Percentiles rank a stretch among this genome's conserved stretches.
These are phyloP conservation scores for Clepsis dumicolana DNA, from an alignment of 2,888 invertebrate genomes.

Conservation along the genomic window DNA sequence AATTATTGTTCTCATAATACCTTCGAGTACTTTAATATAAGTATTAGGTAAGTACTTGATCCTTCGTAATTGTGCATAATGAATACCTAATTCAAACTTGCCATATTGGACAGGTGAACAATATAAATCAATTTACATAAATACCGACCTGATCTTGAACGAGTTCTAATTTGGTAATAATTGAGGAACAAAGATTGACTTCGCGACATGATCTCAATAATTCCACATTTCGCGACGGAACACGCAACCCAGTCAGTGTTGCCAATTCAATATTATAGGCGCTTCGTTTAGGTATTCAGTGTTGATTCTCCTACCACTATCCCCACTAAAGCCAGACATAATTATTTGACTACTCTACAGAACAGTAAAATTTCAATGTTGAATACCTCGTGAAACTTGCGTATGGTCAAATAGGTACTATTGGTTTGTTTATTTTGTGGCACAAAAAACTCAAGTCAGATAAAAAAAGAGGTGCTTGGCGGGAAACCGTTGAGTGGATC, in stretches of 20 bases:
- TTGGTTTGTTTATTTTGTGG: too few relatives aligned
- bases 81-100: not conserved
- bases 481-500: too few relatives aligned
- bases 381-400: too few relatives aligned
- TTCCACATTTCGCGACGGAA: not conserved
- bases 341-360: not conserved
- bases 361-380: too few relatives aligned
- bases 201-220: not conserved
- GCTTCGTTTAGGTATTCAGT: not conserved
- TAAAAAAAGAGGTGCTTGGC: too few relatives aligned
- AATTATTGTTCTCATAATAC: not conserved
- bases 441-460: too few relatives aligned
- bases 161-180: not conserved
- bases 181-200: not conserved
- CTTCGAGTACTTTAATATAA: not conserved
- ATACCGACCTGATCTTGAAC: not conserved
- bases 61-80: too few relatives aligned
- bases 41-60: not conserved
- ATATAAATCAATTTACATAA: not conserved
- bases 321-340: not conserved
- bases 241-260: not conserved
- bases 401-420: too few relatives aligned
- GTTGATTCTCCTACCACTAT: not conserved
- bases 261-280: not conserved
- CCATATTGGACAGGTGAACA: not conserved